These are phyloP conservation scores for Drosophila kohkoa DNA, from an alignment of 1,140 invertebrate species.

Conservation along the genomic window DNA sequence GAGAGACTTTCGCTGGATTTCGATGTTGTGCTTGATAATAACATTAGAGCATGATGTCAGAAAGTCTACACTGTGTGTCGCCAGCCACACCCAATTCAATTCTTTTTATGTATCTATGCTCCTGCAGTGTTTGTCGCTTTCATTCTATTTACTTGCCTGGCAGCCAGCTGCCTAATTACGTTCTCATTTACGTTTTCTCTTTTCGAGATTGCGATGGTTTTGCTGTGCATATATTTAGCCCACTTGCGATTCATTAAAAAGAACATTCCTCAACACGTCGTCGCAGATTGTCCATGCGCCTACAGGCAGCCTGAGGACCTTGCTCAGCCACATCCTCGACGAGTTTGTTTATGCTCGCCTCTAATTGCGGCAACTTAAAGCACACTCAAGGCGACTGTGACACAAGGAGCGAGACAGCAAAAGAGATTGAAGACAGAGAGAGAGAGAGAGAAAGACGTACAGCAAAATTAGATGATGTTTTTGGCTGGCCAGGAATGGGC, in stretches of 20 bases:
- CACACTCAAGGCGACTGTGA: constrained; percentile 43
- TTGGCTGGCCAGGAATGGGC: neutral
- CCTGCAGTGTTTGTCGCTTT: constrained; percentile 9
- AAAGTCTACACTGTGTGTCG: constrained; percentile 8
- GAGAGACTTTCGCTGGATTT: constrained; percentile 2
- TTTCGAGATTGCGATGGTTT: constrained; percentile 35
- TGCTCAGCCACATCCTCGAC: constrained; percentile 23
- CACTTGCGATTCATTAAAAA: constrained; percentile 70
- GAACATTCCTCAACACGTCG: constrained; percentile 57
- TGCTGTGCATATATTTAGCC: constrained; percentile 47
- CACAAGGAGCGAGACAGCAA: neutral
- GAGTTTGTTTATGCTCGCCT: constrained; percentile 53
- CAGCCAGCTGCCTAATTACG: constrained; percentile 59
- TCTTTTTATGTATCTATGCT: constrained; percentile 13
- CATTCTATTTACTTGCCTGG: constrained; percentile 21
- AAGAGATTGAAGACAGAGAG: neutral
- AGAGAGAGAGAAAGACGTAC: neutral
- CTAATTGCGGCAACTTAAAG: constrained; percentile 76
- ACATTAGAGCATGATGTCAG: constrained; percentile 66
- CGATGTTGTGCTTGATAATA: constrained; percentile 20
- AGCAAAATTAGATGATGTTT: constrained; percentile 45
- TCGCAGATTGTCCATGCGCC: constrained; percentile 27
- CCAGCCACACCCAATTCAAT: constrained; percentile 47
- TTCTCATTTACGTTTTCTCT: constrained; percentile 54
- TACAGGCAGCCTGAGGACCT: constrained; percentile 15